Percentiles rank a stretch among this genome's conserved stretches.
Evolutionary conservation across 2,888 invertebrate genomes (phyloP).

Genomic region (Podotricha telesiphe): DNA sequence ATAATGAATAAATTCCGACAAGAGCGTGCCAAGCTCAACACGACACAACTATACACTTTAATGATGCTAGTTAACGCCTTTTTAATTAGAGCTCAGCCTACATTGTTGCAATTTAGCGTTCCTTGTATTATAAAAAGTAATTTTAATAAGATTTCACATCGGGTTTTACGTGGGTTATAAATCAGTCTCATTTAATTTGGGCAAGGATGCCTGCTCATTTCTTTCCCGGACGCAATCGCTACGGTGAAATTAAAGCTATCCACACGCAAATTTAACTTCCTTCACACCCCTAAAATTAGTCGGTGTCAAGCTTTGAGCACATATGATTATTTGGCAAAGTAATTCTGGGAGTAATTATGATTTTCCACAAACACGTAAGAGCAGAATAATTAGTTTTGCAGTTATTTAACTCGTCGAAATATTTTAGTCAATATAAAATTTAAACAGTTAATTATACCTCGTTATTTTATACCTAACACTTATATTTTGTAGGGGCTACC

Average conservation of each 20-base stretch:
- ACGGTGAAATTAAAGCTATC: constrained; percentile 73
- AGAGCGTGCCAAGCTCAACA: constrained; percentile 33
- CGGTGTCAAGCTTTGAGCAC: constrained; percentile 26
- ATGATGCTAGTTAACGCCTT: constrained; percentile 72
- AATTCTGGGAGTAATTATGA: constrained; percentile 23
- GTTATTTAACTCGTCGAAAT: constrained; percentile 14
- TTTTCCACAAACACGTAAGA: constrained; percentile 21
- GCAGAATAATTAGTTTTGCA: constrained; percentile 24
- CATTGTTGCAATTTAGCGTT: constrained; percentile 78
- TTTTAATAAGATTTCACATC: constrained; percentile 78
- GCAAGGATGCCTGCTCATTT: constrained; percentile 71
- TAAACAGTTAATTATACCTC: neutral
- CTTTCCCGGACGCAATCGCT: constrained; percentile 58
- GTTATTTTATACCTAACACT: neutral
- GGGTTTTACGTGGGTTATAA: constrained; percentile 74
- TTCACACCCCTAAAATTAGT: constrained; percentile 30
- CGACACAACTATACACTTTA: constrained; percentile 54
- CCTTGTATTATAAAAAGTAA: constrained; percentile 79
- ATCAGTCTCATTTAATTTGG: constrained; percentile 71
- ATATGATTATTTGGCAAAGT: constrained; percentile 31
- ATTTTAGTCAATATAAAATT: neutral
- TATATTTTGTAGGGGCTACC: no score
- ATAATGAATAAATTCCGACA: constrained; percentile 41
- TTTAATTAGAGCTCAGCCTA: constrained; percentile 80
- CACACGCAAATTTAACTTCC: constrained; percentile 61